Evolutionary conservation across 1,140 invertebrate species (phyloP).

Genomic region (Muscidifurax raptorellus): DNA sequence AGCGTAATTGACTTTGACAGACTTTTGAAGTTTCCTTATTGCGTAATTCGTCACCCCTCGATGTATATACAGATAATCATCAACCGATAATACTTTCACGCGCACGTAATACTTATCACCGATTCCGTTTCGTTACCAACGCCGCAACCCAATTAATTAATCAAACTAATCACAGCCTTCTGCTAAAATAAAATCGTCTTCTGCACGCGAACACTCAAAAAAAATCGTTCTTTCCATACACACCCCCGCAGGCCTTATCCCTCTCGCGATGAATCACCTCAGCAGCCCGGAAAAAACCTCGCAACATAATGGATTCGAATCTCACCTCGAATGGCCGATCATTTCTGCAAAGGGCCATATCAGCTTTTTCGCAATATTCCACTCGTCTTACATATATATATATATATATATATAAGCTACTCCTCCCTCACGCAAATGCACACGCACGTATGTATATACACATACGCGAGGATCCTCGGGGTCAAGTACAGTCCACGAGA

Average conservation of each 20-base stretch:
- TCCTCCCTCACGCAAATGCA: background rate
- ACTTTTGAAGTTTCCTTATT: background rate
- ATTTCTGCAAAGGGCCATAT: background rate
- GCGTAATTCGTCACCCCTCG: too few relatives aligned
- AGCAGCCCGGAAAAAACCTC: background rate
- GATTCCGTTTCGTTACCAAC: too few relatives aligned
- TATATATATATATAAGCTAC: too few relatives aligned
- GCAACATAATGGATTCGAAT: background rate
- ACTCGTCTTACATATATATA: background rate
- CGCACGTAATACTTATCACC: too few relatives aligned
- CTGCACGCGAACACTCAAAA: too few relatives aligned
- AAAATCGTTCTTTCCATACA: too few relatives aligned
- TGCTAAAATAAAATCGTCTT: too few relatives aligned
- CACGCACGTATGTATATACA: background rate
- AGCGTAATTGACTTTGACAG: constrained; percentile 37
- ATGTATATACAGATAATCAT: too few relatives aligned
- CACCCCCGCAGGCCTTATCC: background rate
- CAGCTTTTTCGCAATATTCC: background rate
- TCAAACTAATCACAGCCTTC: too few relatives aligned
- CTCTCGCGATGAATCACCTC: background rate
- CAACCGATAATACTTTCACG: too few relatives aligned
- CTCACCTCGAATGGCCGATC: background rate
- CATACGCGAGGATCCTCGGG: constrained; percentile 56
- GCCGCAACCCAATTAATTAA: too few relatives aligned
- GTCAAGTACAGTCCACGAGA: constrained; percentile 67